phyloP scores from a whole-genome alignment of 2,113 vertebrate genomes.

The Chroicocephalus ridibundus region DNA sequence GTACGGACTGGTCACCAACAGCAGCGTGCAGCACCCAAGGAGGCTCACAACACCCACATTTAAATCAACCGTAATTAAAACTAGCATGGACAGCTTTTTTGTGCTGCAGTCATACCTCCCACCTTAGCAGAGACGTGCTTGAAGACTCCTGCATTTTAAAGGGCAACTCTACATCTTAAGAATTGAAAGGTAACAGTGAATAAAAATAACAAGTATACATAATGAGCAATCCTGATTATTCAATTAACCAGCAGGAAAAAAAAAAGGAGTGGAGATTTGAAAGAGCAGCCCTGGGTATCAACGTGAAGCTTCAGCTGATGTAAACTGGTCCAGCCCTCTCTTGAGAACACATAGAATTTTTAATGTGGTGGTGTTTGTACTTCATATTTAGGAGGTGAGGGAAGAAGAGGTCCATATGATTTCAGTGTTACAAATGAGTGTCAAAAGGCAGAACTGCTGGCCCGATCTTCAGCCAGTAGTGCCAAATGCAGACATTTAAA shows the following conservation, averaged over 20 bases:
- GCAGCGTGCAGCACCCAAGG: neutral
- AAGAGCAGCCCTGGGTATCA: neutral
- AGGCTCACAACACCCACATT: neutral
- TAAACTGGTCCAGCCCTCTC: neutral
- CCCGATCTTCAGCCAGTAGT: neutral
- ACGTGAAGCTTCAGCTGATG: neutral
- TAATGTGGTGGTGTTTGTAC: neutral
- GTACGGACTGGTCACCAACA: neutral
- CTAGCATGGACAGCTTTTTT: neutral
- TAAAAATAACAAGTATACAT: neutral
- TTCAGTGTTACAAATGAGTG: neutral
- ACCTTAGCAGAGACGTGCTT: neutral
- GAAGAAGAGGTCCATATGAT: neutral
- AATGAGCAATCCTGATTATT: neutral
- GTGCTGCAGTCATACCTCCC: neutral
- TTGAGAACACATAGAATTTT: neutral
- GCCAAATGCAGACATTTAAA: neutral
- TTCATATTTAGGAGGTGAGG: neutral
- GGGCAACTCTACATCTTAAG: neutral
- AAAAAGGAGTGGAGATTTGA: neutral
- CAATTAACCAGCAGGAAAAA: neutral
- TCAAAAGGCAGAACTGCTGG: neutral
- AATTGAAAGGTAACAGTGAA: neutral
- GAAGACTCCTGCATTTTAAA: neutral
- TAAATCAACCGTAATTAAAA: neutral